These are phyloP conservation scores for Chymomyza procnemis DNA, from an alignment of 2,888 invertebrate genomes.

Conservation along the genomic window DNA sequence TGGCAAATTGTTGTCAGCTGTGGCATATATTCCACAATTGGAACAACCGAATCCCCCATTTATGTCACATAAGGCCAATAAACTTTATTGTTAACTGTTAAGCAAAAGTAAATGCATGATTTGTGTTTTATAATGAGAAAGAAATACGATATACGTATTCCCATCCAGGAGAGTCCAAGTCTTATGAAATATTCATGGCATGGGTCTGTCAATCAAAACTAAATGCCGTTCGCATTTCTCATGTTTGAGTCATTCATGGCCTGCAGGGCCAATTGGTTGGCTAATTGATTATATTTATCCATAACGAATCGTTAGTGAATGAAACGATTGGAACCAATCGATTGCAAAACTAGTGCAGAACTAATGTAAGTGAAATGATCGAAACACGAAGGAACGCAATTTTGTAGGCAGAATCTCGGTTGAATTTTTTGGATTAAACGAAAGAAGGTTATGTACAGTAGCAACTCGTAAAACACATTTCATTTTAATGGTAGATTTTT, in stretches of 20 bases:
- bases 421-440: no score
- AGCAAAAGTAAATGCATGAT: conserved; percentile 67
- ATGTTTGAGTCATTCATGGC: conserved; percentile 1
- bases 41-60: conserved; percentile 53
- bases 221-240: conserved; percentile 5
- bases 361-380: neutral
- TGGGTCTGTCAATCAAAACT: neutral
- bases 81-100: conserved; percentile 67
- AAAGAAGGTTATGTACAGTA: no score
- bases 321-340: neutral
- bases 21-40: conserved; percentile 60
- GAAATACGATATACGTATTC: conserved; percentile 1
- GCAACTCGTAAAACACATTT: no score
- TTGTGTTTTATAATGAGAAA: conserved; percentile 73
- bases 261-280: neutral
- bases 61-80: conserved; percentile 63
- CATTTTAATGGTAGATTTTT: no score
- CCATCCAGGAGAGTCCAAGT: conserved; percentile 5
- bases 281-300: neutral
- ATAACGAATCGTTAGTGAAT: neutral
- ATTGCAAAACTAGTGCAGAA: neutral
- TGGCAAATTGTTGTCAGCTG: conserved; percentile 58
- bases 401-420: neutral
- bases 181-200: conserved; percentile 51
- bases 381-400: neutral